phyloP scores from a whole-genome alignment of 2,888 invertebrate species.

The Orthosia cruda region DNA sequence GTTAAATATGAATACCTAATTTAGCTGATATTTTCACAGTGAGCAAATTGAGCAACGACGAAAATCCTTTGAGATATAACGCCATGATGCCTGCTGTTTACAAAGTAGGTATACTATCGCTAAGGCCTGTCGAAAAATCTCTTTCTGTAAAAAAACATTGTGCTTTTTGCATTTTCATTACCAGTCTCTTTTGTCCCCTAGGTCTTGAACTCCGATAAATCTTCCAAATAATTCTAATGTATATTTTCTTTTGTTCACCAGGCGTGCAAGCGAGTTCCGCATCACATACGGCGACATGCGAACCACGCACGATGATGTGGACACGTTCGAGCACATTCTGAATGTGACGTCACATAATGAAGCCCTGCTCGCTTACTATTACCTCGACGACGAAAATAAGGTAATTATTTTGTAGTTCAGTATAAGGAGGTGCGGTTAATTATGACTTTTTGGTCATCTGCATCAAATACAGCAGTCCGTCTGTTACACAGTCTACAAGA shows the following conservation, averaged over 20 bases:
- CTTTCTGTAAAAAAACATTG: not conserved
- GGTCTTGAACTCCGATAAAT: not conserved
- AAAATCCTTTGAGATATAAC: not conserved
- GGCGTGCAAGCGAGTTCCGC: slow-evolving; percentile 86
- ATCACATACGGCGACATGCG: slow-evolving; percentile 84
- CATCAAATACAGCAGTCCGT: not conserved
- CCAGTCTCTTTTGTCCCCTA: not conserved
- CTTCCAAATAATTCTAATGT: slow-evolving; percentile 9
- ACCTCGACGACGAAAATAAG: slow-evolving; percentile 97
- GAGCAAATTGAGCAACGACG: not conserved
- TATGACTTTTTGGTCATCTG: not conserved
- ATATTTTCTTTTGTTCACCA: slow-evolving; percentile 66
- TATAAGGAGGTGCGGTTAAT: not conserved
- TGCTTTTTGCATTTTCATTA: not conserved
- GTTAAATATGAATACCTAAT: not conserved
- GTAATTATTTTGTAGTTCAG: slow-evolving; percentile 77
- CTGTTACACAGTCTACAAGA: not conserved
- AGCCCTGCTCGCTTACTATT: slow-evolving; percentile 97
- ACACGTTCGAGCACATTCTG: slow-evolving; percentile 94
- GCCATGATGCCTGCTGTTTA: not conserved
- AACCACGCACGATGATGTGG: slow-evolving; percentile 83
- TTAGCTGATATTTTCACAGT: not conserved
- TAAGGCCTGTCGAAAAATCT: not conserved
- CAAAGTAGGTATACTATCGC: not conserved
- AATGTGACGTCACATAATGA: slow-evolving; percentile 97